These are phyloP conservation scores for Tethea ocularis DNA, from an alignment of 2,888 invertebrate species.

Conservation along the genomic window DNA sequence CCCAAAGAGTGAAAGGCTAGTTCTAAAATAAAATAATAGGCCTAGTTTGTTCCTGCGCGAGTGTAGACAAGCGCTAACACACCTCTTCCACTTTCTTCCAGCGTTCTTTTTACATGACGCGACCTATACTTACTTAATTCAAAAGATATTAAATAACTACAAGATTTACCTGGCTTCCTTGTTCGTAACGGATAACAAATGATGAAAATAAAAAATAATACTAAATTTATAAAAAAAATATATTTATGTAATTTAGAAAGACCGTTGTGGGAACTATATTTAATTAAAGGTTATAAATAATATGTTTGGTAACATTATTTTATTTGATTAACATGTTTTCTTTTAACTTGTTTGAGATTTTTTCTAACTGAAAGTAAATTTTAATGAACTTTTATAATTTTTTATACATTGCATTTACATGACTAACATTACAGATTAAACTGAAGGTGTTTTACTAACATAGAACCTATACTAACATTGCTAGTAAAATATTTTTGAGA, in stretches of 20 bases:
- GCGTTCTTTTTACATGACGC: too few relatives aligned
- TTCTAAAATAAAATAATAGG: too few relatives aligned
- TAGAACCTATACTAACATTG: neutral
- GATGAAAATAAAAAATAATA: too few relatives aligned
- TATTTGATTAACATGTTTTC: constrained; percentile 1
- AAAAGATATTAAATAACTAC: too few relatives aligned
- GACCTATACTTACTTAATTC: too few relatives aligned
- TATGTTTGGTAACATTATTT: constrained; percentile 4
- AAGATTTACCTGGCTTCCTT: too few relatives aligned
- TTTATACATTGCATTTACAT: constrained; percentile 15
- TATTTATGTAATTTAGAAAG: constrained; percentile 7
- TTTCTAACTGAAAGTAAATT: neutral
- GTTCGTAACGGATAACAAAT: too few relatives aligned
- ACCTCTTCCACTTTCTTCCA: too few relatives aligned
- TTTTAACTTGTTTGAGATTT: neutral
- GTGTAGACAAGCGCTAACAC: too few relatives aligned
- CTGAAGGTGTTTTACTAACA: constrained; percentile 7
- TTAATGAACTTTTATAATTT: neutral
- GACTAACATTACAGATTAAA: constrained; percentile 8
- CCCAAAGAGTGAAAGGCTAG: too few relatives aligned
- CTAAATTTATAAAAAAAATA: neutral
- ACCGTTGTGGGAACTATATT: constrained; percentile 27
- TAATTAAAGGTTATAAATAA: neutral
- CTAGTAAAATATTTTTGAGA: neutral
- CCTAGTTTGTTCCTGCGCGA: too few relatives aligned